Conservation (phyloP, 2,888 invertebrate species). For the Dicranocentrus wangi region DNA sequence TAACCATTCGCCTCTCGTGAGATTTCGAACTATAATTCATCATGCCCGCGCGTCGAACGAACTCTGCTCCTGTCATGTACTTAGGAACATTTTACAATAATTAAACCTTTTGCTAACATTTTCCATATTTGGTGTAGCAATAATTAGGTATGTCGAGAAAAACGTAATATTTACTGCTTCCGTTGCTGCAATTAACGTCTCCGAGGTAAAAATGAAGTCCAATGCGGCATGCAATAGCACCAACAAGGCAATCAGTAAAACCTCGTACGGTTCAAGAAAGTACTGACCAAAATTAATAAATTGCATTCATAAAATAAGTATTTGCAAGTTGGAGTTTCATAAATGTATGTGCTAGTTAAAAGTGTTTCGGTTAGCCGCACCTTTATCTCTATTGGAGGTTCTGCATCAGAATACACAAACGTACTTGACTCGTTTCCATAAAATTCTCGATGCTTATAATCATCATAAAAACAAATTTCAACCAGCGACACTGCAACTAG, state of each 20-base stretch:
- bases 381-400: conserved; percentile 20
- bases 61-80: conserved; percentile 35
- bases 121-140: not conserved
- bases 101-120: not conserved
- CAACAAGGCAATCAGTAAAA: not conserved
- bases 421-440: not conserved
- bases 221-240: not conserved
- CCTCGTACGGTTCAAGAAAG: not conserved
- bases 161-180: not conserved
- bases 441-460: not conserved
- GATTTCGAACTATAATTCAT: not conserved
- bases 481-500: conserved; percentile 16
- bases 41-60: conserved; percentile 29
- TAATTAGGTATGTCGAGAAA: not conserved
- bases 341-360: not conserved
- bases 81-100: not conserved
- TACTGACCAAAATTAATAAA: not conserved
- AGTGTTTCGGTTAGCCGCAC: too few species aligned
- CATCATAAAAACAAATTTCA: not conserved
- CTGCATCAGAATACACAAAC: conserved; percentile 28
- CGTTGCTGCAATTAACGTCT: not conserved
- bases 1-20: conserved; percentile 29
- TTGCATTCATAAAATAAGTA: not conserved
- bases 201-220: conserved; percentile 33
- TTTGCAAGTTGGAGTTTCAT: not conserved